A percentile compares a stretch with the other conserved stretches of the same genome.
Conservation (phyloP, 1,140 invertebrate species). For the Antheraea mylitta region DNA sequence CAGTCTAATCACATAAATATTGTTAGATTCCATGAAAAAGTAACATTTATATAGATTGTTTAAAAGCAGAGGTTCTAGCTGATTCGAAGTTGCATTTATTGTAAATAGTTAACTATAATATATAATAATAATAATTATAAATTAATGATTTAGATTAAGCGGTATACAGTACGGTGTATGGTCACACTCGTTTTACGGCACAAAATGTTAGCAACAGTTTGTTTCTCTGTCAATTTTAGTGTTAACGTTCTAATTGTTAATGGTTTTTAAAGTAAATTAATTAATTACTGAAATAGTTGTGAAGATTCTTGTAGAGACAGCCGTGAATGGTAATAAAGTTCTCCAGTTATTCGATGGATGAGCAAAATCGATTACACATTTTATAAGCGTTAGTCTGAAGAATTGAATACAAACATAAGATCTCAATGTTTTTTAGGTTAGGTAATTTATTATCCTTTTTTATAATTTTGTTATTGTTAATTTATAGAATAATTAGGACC, state of each 20-base stretch:
- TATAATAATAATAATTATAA: conserved; percentile 31
- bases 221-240: conserved; percentile 76
- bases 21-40: not conserved
- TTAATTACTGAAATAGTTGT: conserved; percentile 1
- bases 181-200: conserved; percentile 76
- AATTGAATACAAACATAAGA: too few relatives aligned
- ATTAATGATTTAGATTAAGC: conserved; percentile 47
- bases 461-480: too few relatives aligned
- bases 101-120: conserved; percentile 49
- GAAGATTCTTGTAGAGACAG: conserved; percentile 20
- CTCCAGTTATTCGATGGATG: too few relatives aligned
- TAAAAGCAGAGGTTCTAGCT: conserved; percentile 75
- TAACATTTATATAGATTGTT: conserved; percentile 54
- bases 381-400: too few relatives aligned
- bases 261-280: conserved; percentile 49
- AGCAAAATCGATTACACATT: too few relatives aligned
- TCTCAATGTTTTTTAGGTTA: too few relatives aligned
- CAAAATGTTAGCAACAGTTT: conserved; percentile 73
- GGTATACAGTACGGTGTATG: conserved; percentile 58
- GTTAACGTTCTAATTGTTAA: conserved; percentile 48
- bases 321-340: not conserved
- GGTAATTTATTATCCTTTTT: too few relatives aligned
- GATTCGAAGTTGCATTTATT: conserved; percentile 66
- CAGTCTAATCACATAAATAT: not conserved
- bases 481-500: too few relatives aligned